These are phyloP conservation scores for Actenoides lindsayi DNA, from an alignment of 2,113 vertebrate species.

Conservation along the genomic window DNA sequence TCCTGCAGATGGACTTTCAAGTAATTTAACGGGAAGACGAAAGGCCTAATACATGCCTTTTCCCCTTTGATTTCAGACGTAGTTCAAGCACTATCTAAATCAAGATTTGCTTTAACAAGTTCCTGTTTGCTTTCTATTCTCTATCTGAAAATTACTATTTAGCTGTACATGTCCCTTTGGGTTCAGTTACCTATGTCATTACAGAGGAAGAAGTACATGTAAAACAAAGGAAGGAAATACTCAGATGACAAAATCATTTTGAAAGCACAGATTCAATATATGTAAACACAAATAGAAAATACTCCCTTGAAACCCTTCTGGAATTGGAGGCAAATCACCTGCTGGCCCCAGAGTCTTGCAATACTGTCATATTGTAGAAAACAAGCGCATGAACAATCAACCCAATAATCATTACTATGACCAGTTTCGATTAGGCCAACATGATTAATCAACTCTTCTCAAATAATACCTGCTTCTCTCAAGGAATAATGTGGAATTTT, in stretches of 20 bases:
- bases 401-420: background rate
- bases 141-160: background rate
- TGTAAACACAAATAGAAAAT: slow-evolving; percentile 24
- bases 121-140: slow-evolving; percentile 9
- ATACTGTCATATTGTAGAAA: background rate
- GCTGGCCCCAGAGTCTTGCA: background rate
- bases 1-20: background rate
- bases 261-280: background rate
- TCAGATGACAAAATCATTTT: background rate
- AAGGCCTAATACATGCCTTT: background rate
- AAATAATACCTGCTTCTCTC: background rate
- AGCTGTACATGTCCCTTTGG: background rate
- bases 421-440: background rate
- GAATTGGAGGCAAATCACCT: background rate
- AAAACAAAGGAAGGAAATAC: background rate
- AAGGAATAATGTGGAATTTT: background rate
- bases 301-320: background rate
- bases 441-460: background rate
- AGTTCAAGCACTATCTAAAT: background rate
- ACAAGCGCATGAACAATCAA: background rate
- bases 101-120: background rate
- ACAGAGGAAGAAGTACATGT: background rate
- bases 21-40: background rate
- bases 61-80: background rate
- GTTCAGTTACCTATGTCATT: background rate